phyloP scores from a whole-genome alignment of 2,797 vertebrate genomes.

The Gephyroberyx darwinii region DNA sequence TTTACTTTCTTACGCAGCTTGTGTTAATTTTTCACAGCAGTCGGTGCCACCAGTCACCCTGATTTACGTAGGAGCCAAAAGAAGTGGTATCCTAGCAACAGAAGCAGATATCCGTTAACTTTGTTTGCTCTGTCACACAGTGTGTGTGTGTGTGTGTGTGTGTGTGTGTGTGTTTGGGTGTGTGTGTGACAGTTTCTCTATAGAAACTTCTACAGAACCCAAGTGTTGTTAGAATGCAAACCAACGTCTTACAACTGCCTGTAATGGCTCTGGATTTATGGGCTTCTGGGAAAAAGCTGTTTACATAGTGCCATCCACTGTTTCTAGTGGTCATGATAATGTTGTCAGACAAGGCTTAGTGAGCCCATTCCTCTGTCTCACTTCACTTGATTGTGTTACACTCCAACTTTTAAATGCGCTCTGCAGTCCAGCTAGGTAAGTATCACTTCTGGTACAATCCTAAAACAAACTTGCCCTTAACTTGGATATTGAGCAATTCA shows the following conservation, averaged over 20 bases:
- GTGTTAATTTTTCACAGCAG: constrained; percentile 72
- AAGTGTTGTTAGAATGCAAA: constrained; percentile 59
- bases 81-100: constrained; percentile 81
- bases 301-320: constrained; percentile 61
- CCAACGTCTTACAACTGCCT: constrained; percentile 35
- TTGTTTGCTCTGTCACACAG: constrained; percentile 70
- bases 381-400: constrained; percentile 56
- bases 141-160: constrained; percentile 23
- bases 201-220: constrained; percentile 36
- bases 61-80: constrained; percentile 74
- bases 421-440: constrained; percentile 3
- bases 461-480: constrained; percentile 21
- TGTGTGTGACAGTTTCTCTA: constrained; percentile 27
- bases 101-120: constrained; percentile 67
- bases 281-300: constrained; percentile 64
- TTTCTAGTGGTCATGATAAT: constrained; percentile 64
- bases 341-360: constrained; percentile 62
- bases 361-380: constrained; percentile 53
- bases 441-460: constrained; percentile 24
- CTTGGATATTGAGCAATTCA: constrained; percentile 53
- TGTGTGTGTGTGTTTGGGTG: constrained; percentile 1
- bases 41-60: constrained; percentile 71
- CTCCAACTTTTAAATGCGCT: constrained; percentile 51
- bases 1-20: constrained; percentile 66
- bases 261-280: constrained; percentile 67